A percentile compares a stretch with the other conserved stretches of the same genome.
Evolutionary conservation across 2,113 vertebrate genomes (phyloP).

Genomic region (Equus przewalskii): DNA sequence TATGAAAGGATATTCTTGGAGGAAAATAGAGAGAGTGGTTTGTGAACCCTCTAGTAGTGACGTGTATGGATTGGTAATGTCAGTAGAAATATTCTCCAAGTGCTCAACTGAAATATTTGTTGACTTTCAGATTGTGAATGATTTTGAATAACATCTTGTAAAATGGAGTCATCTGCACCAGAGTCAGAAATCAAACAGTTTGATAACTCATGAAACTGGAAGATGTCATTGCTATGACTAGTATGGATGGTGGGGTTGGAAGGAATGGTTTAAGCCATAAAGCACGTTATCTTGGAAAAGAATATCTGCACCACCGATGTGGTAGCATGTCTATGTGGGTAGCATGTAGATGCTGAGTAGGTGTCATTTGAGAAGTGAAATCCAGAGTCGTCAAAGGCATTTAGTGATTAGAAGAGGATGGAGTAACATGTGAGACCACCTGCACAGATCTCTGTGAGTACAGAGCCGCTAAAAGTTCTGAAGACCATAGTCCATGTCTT

Average conservation of each 20-base stretch:
- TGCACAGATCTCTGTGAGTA: background rate
- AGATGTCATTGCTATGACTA: background rate
- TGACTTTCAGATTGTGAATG: background rate
- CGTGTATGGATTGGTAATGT: background rate
- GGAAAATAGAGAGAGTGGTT: background rate
- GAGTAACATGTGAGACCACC: background rate
- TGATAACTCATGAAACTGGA: background rate
- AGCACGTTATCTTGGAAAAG: slow-evolving; percentile 28
- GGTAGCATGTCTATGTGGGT: background rate
- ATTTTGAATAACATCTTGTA: background rate
- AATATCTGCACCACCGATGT: background rate
- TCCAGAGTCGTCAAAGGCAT: background rate
- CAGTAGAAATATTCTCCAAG: background rate
- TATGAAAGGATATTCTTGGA: background rate
- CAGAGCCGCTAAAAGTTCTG: background rate
- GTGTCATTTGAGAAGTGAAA: background rate
- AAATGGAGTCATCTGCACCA: background rate
- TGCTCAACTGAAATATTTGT: background rate
- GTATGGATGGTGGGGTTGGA: background rate
- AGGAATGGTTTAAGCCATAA: slow-evolving; percentile 13
- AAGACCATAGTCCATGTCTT: background rate
- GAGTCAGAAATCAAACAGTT: slow-evolving; percentile 50
- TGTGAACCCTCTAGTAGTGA: background rate
- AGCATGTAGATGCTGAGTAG: background rate
- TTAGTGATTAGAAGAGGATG: slow-evolving; percentile 9